A percentile compares a stretch with the other conserved stretches of the same genome.
Evolutionary conservation across 2,797 vertebrate species (phyloP).

Genomic region (Eulemur rubriventer): DNA sequence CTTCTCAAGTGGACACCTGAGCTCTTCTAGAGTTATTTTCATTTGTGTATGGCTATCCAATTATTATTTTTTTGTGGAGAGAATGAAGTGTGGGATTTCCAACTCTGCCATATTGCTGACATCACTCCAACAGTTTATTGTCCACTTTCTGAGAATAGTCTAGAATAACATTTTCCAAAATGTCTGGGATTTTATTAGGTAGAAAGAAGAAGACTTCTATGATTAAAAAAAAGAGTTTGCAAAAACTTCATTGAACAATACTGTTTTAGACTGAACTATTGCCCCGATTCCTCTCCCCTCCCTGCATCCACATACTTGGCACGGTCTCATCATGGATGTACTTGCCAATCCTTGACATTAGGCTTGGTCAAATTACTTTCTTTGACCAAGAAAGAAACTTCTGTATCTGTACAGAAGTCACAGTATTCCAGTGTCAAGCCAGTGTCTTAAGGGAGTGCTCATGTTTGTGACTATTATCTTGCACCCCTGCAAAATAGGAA

Average conservation of each 20-base stretch:
- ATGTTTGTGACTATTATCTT: not conserved
- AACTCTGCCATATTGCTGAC: not conserved
- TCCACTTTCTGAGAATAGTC: not conserved
- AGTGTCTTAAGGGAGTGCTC: too few species aligned
- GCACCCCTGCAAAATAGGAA: not conserved
- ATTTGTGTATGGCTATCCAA: not conserved
- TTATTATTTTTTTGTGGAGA: not conserved
- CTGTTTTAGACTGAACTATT: not conserved
- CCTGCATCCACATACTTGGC: not conserved
- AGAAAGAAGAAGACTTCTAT: not conserved
- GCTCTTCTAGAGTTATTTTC: not conserved
- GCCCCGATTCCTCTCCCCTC: not conserved
- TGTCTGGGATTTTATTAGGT: not conserved
- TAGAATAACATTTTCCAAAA: not conserved
- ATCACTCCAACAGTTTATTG: not conserved
- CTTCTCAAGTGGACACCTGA: not conserved
- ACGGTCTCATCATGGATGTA: not conserved
- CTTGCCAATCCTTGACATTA: not conserved
- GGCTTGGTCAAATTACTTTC: not conserved
- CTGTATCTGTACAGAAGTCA: not conserved
- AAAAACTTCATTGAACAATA: not conserved
- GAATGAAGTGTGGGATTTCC: not conserved
- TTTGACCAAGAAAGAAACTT: not conserved
- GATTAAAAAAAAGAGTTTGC: not conserved
- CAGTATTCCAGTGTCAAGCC: not conserved